These are phyloP conservation scores for Emydoidea blandingii DNA, from an alignment of 2,797 vertebrate species.

Conservation along the genomic window DNA sequence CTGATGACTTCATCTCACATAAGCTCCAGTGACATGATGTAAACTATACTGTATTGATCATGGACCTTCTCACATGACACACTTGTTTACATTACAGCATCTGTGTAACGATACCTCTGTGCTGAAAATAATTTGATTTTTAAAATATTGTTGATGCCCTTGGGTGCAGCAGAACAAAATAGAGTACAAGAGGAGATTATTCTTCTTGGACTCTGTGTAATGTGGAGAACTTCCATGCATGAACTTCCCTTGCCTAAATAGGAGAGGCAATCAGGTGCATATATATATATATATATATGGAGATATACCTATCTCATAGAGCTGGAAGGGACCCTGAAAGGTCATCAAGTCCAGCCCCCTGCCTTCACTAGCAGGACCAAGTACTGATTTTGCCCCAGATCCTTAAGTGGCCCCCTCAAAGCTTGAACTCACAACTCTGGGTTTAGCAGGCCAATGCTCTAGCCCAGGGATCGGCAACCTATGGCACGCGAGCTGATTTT, in stretches of 20 bases:
- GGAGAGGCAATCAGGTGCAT: background rate
- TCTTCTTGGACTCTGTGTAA: background rate
- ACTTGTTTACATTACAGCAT: constrained; percentile 1
- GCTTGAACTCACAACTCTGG: no score
- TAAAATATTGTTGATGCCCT: constrained; percentile 26
- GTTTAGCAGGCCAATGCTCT: no score
- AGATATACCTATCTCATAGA: no score
- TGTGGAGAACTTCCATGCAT: accelerated
- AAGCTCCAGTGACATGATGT: background rate
- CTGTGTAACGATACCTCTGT: constrained; percentile 7
- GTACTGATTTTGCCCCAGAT: no score
- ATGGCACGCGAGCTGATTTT: no score
- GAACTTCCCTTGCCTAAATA: background rate
- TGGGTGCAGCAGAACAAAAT: background rate
- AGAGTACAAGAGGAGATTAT: background rate
- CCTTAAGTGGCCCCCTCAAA: no score
- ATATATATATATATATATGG: no score
- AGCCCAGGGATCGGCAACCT: no score
- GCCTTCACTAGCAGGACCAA: no score
- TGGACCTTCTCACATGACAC: constrained; percentile 22
- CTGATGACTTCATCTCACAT: constrained; percentile 32
- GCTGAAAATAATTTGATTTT: constrained; percentile 6
- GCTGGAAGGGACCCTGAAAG: no score
- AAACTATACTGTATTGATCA: constrained; percentile 6
- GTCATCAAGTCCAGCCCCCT: no score